Evolutionary conservation across 1,140 invertebrate genomes (phyloP), one percentile per base, ranked within the genome.

Genomic region (Musca domestica): DNA sequence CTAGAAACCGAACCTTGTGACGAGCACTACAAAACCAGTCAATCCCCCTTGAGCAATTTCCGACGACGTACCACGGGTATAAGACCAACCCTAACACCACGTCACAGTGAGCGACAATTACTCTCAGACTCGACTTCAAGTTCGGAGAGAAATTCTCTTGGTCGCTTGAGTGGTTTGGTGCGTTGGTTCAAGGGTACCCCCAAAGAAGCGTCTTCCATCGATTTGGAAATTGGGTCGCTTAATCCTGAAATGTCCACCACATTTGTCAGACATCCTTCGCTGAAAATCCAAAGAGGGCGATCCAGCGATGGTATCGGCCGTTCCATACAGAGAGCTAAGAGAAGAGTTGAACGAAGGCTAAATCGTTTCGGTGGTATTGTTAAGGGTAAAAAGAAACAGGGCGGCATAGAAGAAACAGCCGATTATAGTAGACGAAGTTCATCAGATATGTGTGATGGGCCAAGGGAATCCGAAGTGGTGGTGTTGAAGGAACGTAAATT

Each of bases 321-420:
- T 70, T 91, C 88, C 22, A 82, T 94, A 20, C 87, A 90, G 76
- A 90, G 91, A 80, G 94, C 94, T 12, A 89, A 92, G 78, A 88
- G 92, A 74, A 81, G 92, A 74, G 89, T 96, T 73, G 93, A 96
- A 84, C 90, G 94, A 80, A 89, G 94, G 75, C 84, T 96, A 58
- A 92, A 88, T 74, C 85, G 88, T 82, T 87, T 89, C 71, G 78
- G 80, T 34, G 76, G 78, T 63, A 80, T 89, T 48, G 85, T 87
- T 66, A 92, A 92, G 79, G 91, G 92, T 4, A 92, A 91, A 74
- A 94, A 93, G 80, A 93, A 93, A 81, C 92, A 94, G 80, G 91
- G 92, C 23, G 94, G 90, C 77, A 88, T 90, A 68, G 94, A 96
- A 84, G 93, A 95, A 80, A 85, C 89, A 15, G 88, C 90, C 69